Evolutionary conservation across 2,888 invertebrate genomes (phyloP).

Genomic region (Kryphioiulus occultus): DNA sequence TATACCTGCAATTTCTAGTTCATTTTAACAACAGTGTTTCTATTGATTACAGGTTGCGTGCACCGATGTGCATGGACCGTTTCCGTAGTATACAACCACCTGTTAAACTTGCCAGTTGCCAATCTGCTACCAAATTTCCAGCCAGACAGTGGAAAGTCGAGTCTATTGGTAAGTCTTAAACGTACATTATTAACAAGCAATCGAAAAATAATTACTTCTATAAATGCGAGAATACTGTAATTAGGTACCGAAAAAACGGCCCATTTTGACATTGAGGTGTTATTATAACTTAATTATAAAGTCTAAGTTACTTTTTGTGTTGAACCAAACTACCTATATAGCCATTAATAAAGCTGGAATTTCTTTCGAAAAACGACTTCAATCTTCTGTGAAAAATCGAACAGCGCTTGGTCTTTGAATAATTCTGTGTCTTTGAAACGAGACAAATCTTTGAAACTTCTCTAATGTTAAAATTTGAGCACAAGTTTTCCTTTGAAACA

Average conservation of each 20-base stretch:
- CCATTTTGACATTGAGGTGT: not conserved
- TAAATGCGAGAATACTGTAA: no score
- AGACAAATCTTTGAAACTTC: no score
- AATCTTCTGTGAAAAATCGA: no score
- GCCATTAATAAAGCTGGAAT: no score
- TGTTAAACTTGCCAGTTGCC: not conserved
- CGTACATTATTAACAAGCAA: not conserved
- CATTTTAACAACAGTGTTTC: not conserved
- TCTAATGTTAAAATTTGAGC: no score
- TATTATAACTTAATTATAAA: not conserved
- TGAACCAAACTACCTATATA: no score
- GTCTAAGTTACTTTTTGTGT: no score
- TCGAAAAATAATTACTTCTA: not conserved
- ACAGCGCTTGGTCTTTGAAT: no score
- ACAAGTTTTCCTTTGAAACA: no score
- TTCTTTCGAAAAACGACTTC: no score
- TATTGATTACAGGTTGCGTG: constrained; percentile 21
- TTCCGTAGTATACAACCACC: not conserved
- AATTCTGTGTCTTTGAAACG: no score
- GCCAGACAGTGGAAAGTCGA: not conserved
- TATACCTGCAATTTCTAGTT: not conserved
- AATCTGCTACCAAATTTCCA: not conserved
- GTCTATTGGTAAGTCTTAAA: not conserved
- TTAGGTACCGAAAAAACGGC: no score
- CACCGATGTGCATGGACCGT: not conserved